phyloP scores from a whole-genome alignment of 2,113 vertebrate genomes.

The Indicator indicator region DNA sequence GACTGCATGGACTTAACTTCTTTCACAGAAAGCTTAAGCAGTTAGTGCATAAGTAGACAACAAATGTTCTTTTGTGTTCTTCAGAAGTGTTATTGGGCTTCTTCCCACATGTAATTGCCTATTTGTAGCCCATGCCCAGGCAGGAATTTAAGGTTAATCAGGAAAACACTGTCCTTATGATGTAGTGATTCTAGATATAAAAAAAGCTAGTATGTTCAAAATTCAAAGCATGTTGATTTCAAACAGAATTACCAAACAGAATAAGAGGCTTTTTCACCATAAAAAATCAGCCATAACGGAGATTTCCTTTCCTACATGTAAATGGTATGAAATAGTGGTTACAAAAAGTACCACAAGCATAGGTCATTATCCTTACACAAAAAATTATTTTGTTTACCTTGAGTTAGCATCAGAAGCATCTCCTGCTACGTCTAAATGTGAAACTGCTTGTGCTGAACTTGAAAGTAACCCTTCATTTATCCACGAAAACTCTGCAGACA shows the following conservation, averaged over 20 bases:
- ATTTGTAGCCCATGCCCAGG: background rate
- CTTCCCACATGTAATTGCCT: background rate
- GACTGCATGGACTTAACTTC: background rate
- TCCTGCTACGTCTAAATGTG: constrained; percentile 58
- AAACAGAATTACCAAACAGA: background rate
- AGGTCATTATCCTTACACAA: background rate
- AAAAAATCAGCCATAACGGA: background rate
- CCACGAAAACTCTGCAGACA: constrained; percentile 81
- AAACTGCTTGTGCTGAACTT: constrained; percentile 71
- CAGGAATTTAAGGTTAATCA: background rate
- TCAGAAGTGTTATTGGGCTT: background rate
- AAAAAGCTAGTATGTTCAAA: background rate
- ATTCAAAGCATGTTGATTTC: background rate
- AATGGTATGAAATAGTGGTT: background rate
- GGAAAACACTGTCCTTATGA: background rate
- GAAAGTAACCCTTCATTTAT: constrained; percentile 77
- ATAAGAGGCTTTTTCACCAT: background rate
- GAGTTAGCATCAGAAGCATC: constrained; percentile 66
- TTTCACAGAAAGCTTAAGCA: background rate
- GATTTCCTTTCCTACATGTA: background rate
- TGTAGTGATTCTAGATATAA: background rate
- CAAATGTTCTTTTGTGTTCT: background rate
- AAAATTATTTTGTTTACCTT: constrained; percentile 67
- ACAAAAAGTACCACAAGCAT: background rate
- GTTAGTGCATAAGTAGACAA: background rate